These are phyloP conservation scores for Cassiopea xamachana DNA, from an alignment of 30 jellyfish, hydroid and myxozoan species.

Conservation along the genomic window DNA sequence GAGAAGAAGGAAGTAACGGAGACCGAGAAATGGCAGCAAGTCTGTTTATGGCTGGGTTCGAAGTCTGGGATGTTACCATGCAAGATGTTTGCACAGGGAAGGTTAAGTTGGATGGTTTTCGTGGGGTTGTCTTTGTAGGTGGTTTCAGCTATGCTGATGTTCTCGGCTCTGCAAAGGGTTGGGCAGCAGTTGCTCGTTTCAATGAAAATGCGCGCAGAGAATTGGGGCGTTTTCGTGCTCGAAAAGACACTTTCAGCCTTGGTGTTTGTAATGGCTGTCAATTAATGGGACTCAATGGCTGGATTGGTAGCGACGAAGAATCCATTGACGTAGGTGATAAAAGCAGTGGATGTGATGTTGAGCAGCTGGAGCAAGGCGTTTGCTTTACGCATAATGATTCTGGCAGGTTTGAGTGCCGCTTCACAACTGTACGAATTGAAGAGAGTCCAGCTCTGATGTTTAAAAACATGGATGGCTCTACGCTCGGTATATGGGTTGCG, in stretches of 20 bases:
- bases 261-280: slow-evolving; percentile 98
- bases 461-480: slow-evolving; percentile 82
- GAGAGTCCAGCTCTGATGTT: slow-evolving; percentile 82
- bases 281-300: slow-evolving; percentile 84
- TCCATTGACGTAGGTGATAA: background rate
- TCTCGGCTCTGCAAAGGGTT: slow-evolving; percentile 95
- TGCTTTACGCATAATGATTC: slow-evolving; percentile 83
- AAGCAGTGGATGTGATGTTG: background rate
- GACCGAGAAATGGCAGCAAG: slow-evolving; percentile 92
- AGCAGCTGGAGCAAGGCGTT: slow-evolving; percentile 49
- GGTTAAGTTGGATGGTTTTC: slow-evolving; percentile 50
- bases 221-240: slow-evolving; percentile 73
- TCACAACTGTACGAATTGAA: slow-evolving; percentile 72
- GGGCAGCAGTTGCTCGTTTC: slow-evolving; percentile 86
- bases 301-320: slow-evolving; percentile 78
- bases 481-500: slow-evolving; percentile 88
- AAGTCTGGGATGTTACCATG: slow-evolving; percentile 92
- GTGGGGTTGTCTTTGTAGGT: slow-evolving; percentile 90
- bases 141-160: slow-evolving; percentile 96
- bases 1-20: slow-evolving; percentile 97
- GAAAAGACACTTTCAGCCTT: slow-evolving; percentile 88
- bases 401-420: slow-evolving; percentile 90
- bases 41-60: slow-evolving; percentile 83
- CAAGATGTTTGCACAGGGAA: slow-evolving; percentile 72
- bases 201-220: slow-evolving; percentile 69